Evolutionary conservation across 2,888 invertebrate genomes (phyloP).

Genomic region (Amphipoea lucens): DNA sequence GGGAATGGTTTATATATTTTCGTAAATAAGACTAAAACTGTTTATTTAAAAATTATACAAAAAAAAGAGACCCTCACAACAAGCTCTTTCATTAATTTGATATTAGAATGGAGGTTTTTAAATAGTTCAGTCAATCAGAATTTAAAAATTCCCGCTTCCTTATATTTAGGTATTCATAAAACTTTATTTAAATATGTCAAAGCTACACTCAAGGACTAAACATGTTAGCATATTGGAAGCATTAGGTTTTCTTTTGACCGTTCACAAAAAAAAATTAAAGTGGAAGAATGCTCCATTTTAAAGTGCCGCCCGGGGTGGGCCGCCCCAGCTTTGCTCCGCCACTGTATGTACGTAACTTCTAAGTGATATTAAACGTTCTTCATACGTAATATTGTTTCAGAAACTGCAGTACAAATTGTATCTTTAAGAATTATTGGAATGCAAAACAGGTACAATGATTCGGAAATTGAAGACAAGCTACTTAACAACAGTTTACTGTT

Average conservation of each 20-base stretch:
- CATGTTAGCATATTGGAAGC: not conserved
- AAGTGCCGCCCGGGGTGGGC: no score
- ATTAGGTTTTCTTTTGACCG: not conserved
- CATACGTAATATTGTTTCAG: conserved; percentile 42
- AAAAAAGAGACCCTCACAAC: no score
- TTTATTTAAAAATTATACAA: no score
- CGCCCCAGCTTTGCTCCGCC: not conserved
- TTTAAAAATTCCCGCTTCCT: no score
- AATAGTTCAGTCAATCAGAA: no score
- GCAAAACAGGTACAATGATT: conserved; percentile 29
- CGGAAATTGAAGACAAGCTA: conserved; percentile 39
- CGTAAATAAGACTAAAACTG: no score
- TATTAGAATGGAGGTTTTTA: no score
- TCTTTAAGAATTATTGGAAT: conserved; percentile 11
- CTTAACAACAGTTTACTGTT: conserved; percentile 60
- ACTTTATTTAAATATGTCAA: not conserved
- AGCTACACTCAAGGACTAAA: not conserved
- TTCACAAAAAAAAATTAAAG: not conserved
- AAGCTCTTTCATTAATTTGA: no score
- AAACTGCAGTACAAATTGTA: conserved; percentile 17
- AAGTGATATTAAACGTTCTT: conserved; percentile 6
- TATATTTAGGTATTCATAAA: no score
- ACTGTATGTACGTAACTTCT: not conserved
- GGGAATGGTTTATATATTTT: no score
- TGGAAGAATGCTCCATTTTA: not conserved